Conservation (phyloP, 2,888 invertebrate genomes). For the Odontocolon sp. region DNA sequence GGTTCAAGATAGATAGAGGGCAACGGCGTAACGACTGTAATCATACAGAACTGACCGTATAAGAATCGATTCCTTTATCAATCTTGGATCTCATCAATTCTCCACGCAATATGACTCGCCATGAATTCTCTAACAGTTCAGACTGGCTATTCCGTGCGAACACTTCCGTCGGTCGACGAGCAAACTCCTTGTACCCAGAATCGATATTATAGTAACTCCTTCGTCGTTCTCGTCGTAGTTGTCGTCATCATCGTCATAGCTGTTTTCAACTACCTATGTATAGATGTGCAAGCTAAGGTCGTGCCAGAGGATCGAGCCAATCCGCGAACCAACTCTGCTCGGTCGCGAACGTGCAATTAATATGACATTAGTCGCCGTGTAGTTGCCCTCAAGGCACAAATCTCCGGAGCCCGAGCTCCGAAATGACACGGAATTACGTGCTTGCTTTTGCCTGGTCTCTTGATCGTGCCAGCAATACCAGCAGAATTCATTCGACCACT, state of each 20-base stretch:
- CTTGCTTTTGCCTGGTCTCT: slow-evolving; percentile 22
- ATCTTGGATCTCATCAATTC: slow-evolving; percentile 59
- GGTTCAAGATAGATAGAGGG: slow-evolving; percentile 9
- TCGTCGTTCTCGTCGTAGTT: slow-evolving; percentile 25
- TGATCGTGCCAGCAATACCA: not conserved
- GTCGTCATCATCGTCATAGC: slow-evolving; percentile 29
- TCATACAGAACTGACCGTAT: slow-evolving; percentile 39
- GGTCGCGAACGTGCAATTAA: slow-evolving; percentile 74
- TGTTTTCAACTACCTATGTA: not conserved
- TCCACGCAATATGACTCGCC: slow-evolving; percentile 60
- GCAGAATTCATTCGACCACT: slow-evolving; percentile 27
- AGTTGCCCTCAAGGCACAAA: slow-evolving; percentile 67
- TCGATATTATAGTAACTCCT: slow-evolving; percentile 47
- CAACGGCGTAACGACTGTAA: slow-evolving; percentile 51
- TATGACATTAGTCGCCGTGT: slow-evolving; percentile 72
- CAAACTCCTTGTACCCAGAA: slow-evolving; percentile 37
- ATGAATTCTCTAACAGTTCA: slow-evolving; percentile 53
- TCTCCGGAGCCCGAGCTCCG: slow-evolving; percentile 27
- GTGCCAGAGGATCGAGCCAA: slow-evolving; percentile 63
- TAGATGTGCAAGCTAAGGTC: slow-evolving; percentile 20
- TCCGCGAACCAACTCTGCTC: slow-evolving; percentile 51
- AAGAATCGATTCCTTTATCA: slow-evolving; percentile 59
- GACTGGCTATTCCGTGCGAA: slow-evolving; percentile 24
- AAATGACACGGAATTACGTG: slow-evolving; percentile 63
- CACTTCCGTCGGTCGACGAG: slow-evolving; percentile 39